Percentiles rank a stretch among this genome's conserved stretches.
These are phyloP conservation scores for Bellardia pandia DNA, from an alignment of 2,888 invertebrate species.

Conservation along the genomic window DNA sequence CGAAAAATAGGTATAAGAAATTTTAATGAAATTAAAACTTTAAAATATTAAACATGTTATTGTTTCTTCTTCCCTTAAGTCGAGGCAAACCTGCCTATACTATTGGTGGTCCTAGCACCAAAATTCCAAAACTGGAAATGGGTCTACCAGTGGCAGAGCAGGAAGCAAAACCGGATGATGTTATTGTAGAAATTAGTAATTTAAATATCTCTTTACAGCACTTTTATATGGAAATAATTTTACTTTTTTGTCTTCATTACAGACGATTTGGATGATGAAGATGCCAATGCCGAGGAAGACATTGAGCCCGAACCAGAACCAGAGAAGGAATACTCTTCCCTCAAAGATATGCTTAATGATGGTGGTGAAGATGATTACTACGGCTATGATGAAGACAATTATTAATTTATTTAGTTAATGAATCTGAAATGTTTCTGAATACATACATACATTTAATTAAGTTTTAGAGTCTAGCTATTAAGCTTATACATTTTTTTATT, in stretches of 20 bases:
- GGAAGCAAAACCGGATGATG: conserved; percentile 75
- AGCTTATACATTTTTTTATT: conserved; percentile 3
- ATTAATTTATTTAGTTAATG: conserved; percentile 73
- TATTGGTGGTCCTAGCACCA: conserved; percentile 78
- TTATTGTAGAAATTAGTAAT: conserved; percentile 79
- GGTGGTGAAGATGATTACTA: conserved; percentile 88
- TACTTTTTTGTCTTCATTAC: no score
- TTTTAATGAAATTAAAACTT: background rate
- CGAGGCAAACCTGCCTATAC: conserved; percentile 78
- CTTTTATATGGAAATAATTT: no score
- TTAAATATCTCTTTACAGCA: background rate
- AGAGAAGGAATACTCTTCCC: conserved; percentile 84
- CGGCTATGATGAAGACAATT: conserved; percentile 88
- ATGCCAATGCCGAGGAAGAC: conserved; percentile 82
- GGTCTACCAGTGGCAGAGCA: conserved; percentile 77
- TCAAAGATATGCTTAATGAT: conserved; percentile 87
- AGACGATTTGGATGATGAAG: conserved; percentile 81
- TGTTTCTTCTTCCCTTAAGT: conserved; percentile 50
- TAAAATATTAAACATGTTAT: background rate
- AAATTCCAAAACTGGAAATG: conserved; percentile 79
- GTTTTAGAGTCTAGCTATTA: background rate
- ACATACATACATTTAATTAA: conserved; percentile 1
- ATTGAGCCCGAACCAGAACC: conserved; percentile 82
- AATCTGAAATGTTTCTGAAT: background rate
- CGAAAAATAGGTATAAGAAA: conserved; percentile 72